Percentiles rank a stretch among this genome's conserved stretches.
These are phyloP conservation scores for Halocaridina rubra DNA, from an alignment of 2,888 invertebrate species.

Conservation along the genomic window DNA sequence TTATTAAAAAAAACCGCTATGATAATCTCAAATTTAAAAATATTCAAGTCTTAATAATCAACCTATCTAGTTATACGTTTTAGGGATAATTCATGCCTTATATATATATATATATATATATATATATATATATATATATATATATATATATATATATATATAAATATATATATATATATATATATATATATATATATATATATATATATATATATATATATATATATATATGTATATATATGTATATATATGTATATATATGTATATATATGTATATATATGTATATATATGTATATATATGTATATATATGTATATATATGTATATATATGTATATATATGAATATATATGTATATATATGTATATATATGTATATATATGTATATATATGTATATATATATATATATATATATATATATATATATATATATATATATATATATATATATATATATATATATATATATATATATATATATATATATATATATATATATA, in stretches of 20 bases:
- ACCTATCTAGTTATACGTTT: no score
- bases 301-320: not conserved
- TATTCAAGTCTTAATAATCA: no score
- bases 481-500: not conserved
- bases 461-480: not conserved
- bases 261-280: conserved; percentile 11
- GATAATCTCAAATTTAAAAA: no score
- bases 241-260: conserved; percentile 14
- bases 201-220: conserved; percentile 2
- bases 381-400: conserved; percentile 22
- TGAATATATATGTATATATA: conserved; percentile 28
- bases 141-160: not conserved
- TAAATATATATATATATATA: not conserved
- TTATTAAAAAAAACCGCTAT: no score
- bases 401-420: not conserved
- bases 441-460: not conserved
- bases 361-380: conserved; percentile 32
- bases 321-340: conserved; percentile 19
- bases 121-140: conserved; percentile 7
- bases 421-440: not conserved
- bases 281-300: conserved; percentile 14
- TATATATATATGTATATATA: conserved; percentile 1
- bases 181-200: conserved; percentile 5
- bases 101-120: conserved; percentile 7
- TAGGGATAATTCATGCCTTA: not conserved